phyloP scores from a whole-genome alignment of 2,113 vertebrate genomes.

The Edolisoma coerulescens region DNA sequence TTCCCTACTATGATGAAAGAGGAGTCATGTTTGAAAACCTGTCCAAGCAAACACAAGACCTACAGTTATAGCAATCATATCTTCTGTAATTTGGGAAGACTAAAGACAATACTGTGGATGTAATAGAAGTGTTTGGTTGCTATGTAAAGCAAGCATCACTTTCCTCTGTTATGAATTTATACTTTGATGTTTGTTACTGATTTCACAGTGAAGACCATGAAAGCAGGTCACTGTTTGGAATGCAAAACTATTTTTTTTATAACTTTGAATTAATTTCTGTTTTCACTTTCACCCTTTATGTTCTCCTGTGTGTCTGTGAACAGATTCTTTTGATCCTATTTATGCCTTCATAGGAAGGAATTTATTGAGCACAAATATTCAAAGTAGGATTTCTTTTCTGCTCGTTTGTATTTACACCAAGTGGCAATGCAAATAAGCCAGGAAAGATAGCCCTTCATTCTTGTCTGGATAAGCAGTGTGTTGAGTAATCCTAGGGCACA shows the following conservation, averaged over 20 bases:
- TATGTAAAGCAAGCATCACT: not conserved
- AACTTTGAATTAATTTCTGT: not conserved
- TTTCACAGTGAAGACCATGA: not conserved
- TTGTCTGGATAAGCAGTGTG: not conserved
- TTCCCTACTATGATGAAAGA: not conserved
- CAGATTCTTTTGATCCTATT: not conserved
- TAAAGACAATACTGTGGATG: not conserved
- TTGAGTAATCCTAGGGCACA: not conserved
- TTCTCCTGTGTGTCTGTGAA: not conserved
- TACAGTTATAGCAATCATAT: not conserved
- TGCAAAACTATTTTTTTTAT: not conserved
- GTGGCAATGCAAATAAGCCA: not conserved
- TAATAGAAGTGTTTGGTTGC: not conserved
- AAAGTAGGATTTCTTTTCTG: not conserved
- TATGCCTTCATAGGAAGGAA: not conserved
- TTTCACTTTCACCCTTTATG: not conserved
- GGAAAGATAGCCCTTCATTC: not conserved
- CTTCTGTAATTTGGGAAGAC: not conserved
- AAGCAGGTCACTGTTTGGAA: not conserved
- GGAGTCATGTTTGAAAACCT: not conserved
- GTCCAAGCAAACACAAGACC: not conserved
- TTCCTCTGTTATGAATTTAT: not conserved
- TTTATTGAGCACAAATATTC: not conserved
- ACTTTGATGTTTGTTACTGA: not conserved
- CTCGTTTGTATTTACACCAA: accelerated